Conservation (phyloP, 2,797 vertebrate species). For the Falco rusticolus region DNA sequence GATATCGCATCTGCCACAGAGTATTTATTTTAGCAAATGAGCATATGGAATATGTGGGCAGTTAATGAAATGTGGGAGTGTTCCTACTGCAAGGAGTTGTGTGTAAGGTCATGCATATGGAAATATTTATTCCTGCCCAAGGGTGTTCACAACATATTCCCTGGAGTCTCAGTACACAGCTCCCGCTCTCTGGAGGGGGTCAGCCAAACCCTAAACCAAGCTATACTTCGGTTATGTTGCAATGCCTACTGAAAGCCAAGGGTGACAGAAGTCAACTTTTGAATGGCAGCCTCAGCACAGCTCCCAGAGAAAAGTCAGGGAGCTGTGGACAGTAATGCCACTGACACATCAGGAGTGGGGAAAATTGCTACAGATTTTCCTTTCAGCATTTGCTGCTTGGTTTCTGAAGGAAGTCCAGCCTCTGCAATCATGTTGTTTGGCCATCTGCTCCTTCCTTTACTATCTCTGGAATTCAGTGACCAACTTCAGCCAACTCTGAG, state of each 20-base stretch:
- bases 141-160: not conserved
- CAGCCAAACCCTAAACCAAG: not conserved
- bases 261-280: not conserved
- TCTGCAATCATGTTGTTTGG: not conserved
- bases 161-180: not conserved
- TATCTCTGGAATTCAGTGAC: not conserved
- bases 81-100: not conserved
- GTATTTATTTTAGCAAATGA: not conserved
- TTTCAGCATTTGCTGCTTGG: not conserved
- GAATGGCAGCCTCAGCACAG: not conserved
- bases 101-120: not conserved
- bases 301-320: rapidly evolving
- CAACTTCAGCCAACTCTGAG: not conserved
- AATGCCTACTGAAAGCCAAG: not conserved
- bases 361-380: not conserved
- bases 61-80: not conserved
- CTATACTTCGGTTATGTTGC: not conserved
- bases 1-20: not conserved
- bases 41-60: not conserved
- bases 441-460: not conserved
- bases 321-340: not conserved
- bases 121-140: not conserved
- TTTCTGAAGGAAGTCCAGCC: not conserved
- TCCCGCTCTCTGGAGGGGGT: not conserved
- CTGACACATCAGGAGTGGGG: rapidly evolving